Base-by-base conservation (phyloP, 2,797 vertebrate species). In the Adelosebastes latens region DNA sequence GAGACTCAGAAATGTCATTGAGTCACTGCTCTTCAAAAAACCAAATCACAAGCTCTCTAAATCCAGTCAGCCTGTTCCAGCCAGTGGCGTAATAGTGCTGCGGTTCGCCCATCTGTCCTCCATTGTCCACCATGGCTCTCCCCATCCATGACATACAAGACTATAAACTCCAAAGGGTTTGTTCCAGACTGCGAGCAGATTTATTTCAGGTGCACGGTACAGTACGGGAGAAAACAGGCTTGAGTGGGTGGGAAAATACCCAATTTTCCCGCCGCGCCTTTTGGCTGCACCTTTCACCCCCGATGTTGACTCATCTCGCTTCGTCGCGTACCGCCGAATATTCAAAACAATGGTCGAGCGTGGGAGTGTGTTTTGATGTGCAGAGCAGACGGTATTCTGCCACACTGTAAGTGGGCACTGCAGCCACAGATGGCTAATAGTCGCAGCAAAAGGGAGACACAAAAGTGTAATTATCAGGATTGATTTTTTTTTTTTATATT, bases 81-180 rank as follows among this genome's bases (percentile, higher is more conserved):
- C 84, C 84, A 87, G 63, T 88, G 86, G 87, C 89, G 86, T 88
- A 87, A 87, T 81, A 78, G 85, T 62, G 76, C 83, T 70, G 76
- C 61, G 70, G 73, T 93, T 91, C 77, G 69, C 81, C 85, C 79
- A 90, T 92, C 87, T 85, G 83, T 91, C 90, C 87, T 88, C 86
- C 82, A 84, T 91, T 90, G 89, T 91, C 87, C 89, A 84, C 76
- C 85, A 79, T 73, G 72, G 78, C 87, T 90, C 76, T 75, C 87
- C 86, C 87, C 88, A 89, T 85, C 88, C 86, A 89, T 88, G 89
- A 93, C 90, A 92, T 90, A 88, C 84, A 90, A 86, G 87, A 90
- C 86, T 88, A 88, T 91, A 92, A 93, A 91, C 83, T 93, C 77
- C 86, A 88, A 95, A 91, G 88, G 81, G 88, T 86, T 95, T 94